Conservation (phyloP, 2,797 vertebrate genomes). For the Eulemur rubriventer region DNA sequence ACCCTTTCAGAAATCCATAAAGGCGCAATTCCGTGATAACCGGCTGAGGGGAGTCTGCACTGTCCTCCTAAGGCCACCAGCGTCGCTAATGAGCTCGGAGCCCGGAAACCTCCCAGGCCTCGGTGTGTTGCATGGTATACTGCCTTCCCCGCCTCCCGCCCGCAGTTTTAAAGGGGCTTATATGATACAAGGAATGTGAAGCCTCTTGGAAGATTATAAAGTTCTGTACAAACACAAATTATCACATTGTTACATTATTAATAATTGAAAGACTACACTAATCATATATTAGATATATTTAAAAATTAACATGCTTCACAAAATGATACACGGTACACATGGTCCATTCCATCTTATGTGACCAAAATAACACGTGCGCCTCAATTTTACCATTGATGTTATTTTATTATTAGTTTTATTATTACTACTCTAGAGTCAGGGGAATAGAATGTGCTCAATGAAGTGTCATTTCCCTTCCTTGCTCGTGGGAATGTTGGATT, state of each 20-base stretch:
- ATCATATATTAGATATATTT: neutral
- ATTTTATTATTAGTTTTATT: neutral
- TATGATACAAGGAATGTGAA: neutral
- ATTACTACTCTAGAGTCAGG: neutral
- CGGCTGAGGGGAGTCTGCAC: neutral
- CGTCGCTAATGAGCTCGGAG: neutral
- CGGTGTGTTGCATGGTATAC: neutral
- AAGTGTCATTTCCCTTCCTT: neutral
- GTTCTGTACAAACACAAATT: neutral
- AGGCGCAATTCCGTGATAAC: neutral
- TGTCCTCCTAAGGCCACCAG: neutral
- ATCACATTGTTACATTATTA: neutral
- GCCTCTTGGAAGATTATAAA: neutral
- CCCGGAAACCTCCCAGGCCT: fast-evolving
- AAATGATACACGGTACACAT: neutral
- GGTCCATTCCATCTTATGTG: neutral
- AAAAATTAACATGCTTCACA: neutral
- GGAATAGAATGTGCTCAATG: neutral
- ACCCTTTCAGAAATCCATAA: neutral
- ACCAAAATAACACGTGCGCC: neutral
- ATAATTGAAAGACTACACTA: neutral
- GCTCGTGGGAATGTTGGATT: neutral
- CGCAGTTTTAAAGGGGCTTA: neutral
- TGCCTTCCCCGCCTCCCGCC: neutral
- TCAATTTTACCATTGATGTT: neutral